Evolutionary conservation across 2,797 vertebrate genomes (phyloP).

Genomic region (Karalla daura): DNA sequence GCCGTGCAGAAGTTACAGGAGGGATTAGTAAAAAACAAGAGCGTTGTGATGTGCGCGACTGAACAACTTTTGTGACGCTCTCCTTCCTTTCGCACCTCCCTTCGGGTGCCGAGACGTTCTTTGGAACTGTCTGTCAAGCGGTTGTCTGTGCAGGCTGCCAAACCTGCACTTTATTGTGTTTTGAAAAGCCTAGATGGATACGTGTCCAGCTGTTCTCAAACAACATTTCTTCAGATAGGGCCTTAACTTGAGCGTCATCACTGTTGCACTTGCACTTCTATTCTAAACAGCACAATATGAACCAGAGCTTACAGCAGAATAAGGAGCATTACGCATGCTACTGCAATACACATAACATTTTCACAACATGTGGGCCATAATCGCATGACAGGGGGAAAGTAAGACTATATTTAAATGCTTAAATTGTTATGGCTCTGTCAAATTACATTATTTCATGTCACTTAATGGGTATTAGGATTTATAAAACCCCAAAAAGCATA

Average conservation of each 20-base stretch:
- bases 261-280: background rate
- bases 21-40: slow-evolving; percentile 84
- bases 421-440: slow-evolving; percentile 35
- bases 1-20: slow-evolving; percentile 71
- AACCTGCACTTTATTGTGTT: slow-evolving; percentile 66
- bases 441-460: slow-evolving; percentile 59
- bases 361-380: background rate
- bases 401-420: slow-evolving; percentile 21
- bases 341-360: slow-evolving; percentile 5
- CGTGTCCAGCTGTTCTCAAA: slow-evolving; percentile 53
- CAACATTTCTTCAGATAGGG: slow-evolving; percentile 41
- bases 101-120: slow-evolving; percentile 81
- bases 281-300: slow-evolving; percentile 1
- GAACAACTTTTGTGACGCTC: slow-evolving; percentile 81
- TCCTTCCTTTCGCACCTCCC: slow-evolving; percentile 77
- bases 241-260: slow-evolving; percentile 11
- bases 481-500: slow-evolving; percentile 53
- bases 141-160: slow-evolving; percentile 80
- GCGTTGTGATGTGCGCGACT: slow-evolving; percentile 82
- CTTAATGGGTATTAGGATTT: slow-evolving; percentile 53
- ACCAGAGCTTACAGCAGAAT: background rate
- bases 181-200: slow-evolving; percentile 60
- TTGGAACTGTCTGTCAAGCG: slow-evolving; percentile 86
- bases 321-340: background rate
- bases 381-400: background rate